Evolutionary conservation across 2,888 invertebrate genomes (phyloP).

Genomic region (Amblyjoppa fuscipennis): DNA sequence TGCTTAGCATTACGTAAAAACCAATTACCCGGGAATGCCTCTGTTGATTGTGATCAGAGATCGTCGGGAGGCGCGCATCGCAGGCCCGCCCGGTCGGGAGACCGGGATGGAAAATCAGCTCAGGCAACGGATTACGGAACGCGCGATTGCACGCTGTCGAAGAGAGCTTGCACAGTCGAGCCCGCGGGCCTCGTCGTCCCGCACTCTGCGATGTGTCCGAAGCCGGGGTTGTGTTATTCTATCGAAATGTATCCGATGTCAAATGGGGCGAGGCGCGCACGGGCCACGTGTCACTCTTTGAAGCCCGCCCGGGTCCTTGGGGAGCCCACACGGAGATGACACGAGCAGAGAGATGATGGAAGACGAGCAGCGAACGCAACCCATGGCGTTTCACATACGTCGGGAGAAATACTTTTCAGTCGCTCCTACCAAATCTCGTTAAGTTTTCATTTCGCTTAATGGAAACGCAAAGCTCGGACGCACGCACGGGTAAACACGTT

Average conservation of each 20-base stretch:
- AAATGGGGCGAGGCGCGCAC: slow-evolving; percentile 73
- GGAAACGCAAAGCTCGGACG: slow-evolving; percentile 59
- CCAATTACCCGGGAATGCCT: slow-evolving; percentile 83
- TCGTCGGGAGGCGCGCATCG: slow-evolving; percentile 25
- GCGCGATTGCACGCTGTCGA: slow-evolving; percentile 56
- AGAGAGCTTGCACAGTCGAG: slow-evolving; percentile 23
- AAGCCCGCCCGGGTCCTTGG: slow-evolving; percentile 70
- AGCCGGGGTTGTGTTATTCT: slow-evolving; percentile 77
- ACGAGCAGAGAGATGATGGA: slow-evolving; percentile 33
- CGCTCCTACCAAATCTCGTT: slow-evolving; percentile 77
- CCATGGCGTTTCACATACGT: slow-evolving; percentile 56
- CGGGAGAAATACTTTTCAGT: slow-evolving; percentile 66
- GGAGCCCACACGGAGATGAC: slow-evolving; percentile 57
- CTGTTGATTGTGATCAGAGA: slow-evolving; percentile 80
- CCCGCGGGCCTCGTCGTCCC: slow-evolving; percentile 55
- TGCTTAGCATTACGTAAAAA: slow-evolving; percentile 84
- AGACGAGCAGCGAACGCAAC: slow-evolving; percentile 34
- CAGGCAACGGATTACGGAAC: slow-evolving; percentile 44
- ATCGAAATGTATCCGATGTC: slow-evolving; percentile 82
- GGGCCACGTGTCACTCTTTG: slow-evolving; percentile 78
- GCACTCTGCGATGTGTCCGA: slow-evolving; percentile 6
- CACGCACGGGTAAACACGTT: slow-evolving; percentile 51
- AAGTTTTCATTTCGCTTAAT: slow-evolving; percentile 82
- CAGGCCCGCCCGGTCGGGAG: slow-evolving; percentile 36
- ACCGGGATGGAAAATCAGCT: slow-evolving; percentile 35